A percentile compares a stretch with the other conserved stretches of the same genome.
These are phyloP conservation scores for Sthenelais limicola DNA, from an alignment of 2,888 invertebrate genomes.

Conservation along the genomic window DNA sequence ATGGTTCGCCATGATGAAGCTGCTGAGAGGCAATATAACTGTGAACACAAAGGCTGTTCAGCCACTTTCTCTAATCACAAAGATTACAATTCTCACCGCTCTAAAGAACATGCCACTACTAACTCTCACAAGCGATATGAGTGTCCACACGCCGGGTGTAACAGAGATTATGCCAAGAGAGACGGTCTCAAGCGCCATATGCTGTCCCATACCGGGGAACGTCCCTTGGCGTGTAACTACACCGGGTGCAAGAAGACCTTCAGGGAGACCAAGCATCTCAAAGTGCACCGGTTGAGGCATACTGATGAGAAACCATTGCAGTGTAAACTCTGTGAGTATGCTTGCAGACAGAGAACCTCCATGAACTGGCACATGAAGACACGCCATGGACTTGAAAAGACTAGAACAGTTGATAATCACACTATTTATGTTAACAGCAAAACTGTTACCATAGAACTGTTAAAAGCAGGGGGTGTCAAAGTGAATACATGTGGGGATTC, in stretches of 20 bases:
- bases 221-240: conserved; percentile 41
- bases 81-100: conserved; percentile 10
- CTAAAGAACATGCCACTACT: conserved; percentile 3
- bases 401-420: conserved; percentile 42
- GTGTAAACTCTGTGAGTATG: conserved; percentile 50
- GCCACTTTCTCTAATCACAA: conserved; percentile 26
- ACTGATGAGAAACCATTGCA: conserved; percentile 48
- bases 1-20: conserved; percentile 32
- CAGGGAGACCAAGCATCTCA: conserved; percentile 47
- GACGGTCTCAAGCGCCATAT: conserved; percentile 37
- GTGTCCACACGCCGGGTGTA: conserved; percentile 32
- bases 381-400: conserved; percentile 46
- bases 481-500: conserved; percentile 18
- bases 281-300: conserved; percentile 47
- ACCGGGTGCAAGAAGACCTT: conserved; percentile 48
- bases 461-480: not conserved
- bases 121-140: conserved; percentile 1
- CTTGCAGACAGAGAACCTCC: conserved; percentile 49
- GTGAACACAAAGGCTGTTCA: conserved; percentile 23
- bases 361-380: conserved; percentile 54
- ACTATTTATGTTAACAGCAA: conserved; percentile 46
- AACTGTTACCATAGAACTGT: conserved; percentile 12
- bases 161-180: conserved; percentile 28
- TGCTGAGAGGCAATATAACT: conserved; percentile 14
- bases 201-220: conserved; percentile 36